Base-by-base conservation (phyloP, 2,113 vertebrate genomes). In the Labeo rohita region DNA sequence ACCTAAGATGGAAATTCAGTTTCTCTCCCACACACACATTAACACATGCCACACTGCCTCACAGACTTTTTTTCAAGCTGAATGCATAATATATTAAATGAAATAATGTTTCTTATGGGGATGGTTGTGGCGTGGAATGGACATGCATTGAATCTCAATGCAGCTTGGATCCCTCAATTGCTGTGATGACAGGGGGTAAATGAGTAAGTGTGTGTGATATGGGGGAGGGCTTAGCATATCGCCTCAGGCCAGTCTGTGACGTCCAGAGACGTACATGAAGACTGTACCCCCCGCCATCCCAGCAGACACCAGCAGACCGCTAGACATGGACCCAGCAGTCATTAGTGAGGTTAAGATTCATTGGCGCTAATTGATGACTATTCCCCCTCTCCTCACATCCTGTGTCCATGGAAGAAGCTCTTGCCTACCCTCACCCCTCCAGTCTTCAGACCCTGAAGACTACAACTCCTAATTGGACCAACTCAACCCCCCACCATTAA, bases 11-110 rank as follows among this genome's bases (percentile, higher is more conserved):
- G 86, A 92, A 90, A 92, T 92, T 90, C 91, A 91, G 88, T 88
- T 89, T 90, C 86, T 87, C 65, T 87, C 91, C 88, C 88, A 91
- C 92, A 88, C 88, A 80, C 73, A 75, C 87, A 87, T 83, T 87
- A 85, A 83, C 85, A 81, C 85, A 87, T 63, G 39, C 79, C 74
- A 65, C 65, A 47, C 68, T 79, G 68, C 54, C 18, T 70, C 84
- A n/a, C 80, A 70, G 63, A 75, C 21, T 36, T 83, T 72, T 72
- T 89, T 91, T 92, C 91, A 92, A 92, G 92, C 93, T 91, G 93
- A 94, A 95, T 95, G 95, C 94, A 95, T 94, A 96, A 95, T 94
- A 93, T 93, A 95, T 95, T 93, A 94, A 95, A 94, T 95, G 93
- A 94, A 95, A 94, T 95, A 94, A 95, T 95, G 92, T 94, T 94